These are phyloP conservation scores for Cataglyphis altisquamis DNA, from an alignment of 2,888 invertebrate species.

Conservation along the genomic window DNA sequence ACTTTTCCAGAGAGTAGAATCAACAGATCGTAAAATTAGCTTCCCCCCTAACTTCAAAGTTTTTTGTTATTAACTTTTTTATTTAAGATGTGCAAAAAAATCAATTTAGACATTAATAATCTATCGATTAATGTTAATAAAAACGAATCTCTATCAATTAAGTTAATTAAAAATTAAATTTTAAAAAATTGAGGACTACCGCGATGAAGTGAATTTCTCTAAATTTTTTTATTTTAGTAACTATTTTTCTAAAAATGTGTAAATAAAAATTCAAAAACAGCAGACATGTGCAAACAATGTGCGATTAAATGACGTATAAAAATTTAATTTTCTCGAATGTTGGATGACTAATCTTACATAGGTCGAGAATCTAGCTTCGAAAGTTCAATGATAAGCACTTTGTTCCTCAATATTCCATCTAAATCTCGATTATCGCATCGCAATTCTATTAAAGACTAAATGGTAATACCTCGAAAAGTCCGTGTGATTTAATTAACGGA, in stretches of 20 bases:
- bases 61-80: background rate
- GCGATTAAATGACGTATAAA: background rate
- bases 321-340: background rate
- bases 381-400: background rate
- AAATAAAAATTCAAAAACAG: background rate
- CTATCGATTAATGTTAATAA: background rate
- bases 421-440: background rate
- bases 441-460: background rate
- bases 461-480: background rate
- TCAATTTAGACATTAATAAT: background rate
- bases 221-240: background rate
- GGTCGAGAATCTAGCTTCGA: background rate
- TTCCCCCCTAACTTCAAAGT: background rate
- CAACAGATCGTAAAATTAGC: background rate
- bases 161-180: conserved; percentile 1
- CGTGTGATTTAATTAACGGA: background rate
- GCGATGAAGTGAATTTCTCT: background rate
- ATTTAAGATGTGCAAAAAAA: too few relatives aligned
- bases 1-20: background rate
- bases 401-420: background rate
- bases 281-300: background rate
- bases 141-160: background rate
- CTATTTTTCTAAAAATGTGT: background rate
- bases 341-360: background rate
- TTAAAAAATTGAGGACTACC: background rate